These are phyloP conservation scores for Cryptotermes secundus DNA, from an alignment of 1,140 invertebrate genomes.

Conservation along the genomic window DNA sequence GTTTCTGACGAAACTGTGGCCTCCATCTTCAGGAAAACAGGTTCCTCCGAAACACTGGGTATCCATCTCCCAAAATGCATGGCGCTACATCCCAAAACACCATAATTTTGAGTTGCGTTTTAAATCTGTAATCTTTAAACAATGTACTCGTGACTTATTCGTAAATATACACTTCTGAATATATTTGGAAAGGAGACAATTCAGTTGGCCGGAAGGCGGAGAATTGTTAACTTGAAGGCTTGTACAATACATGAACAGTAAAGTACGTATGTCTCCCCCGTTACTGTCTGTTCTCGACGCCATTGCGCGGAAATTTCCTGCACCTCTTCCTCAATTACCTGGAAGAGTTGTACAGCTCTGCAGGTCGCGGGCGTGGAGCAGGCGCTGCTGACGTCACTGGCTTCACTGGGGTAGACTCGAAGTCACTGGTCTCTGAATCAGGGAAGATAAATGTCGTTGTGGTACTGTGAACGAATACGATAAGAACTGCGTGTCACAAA, in stretches of 20 bases:
- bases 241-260: too few relatives aligned
- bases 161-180: neutral
- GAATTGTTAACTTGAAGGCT: too few relatives aligned
- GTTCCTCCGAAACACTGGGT: too few relatives aligned
- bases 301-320: neutral
- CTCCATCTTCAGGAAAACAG: too few relatives aligned
- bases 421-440: constrained; percentile 36
- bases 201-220: neutral
- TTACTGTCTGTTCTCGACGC: neutral
- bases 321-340: neutral
- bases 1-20: too few relatives aligned
- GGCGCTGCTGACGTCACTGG: neutral
- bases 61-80: too few relatives aligned
- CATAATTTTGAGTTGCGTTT: too few relatives aligned
- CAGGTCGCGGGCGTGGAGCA: neutral
- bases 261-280: too few relatives aligned
- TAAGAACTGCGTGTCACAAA: too few relatives aligned
- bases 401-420: neutral
- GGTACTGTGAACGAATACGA: neutral
- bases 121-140: too few relatives aligned
- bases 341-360: neutral
- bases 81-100: too few relatives aligned
- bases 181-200: neutral
- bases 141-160: too few relatives aligned
- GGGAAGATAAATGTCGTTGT: constrained; percentile 34